phyloP scores from a whole-genome alignment of 2,113 vertebrate species.

The Sapayoa aenigma region DNA sequence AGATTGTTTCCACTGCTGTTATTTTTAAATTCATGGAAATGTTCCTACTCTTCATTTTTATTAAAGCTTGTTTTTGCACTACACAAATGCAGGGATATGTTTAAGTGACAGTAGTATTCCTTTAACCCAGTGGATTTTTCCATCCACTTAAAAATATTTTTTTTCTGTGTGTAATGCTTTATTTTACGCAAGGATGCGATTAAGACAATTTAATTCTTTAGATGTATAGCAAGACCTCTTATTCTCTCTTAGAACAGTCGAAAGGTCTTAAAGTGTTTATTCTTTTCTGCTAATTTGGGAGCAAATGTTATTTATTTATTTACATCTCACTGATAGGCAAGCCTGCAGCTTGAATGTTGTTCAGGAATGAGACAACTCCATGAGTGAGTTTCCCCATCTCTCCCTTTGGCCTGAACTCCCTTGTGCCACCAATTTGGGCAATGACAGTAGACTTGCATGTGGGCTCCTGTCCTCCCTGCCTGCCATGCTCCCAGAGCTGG shows the following conservation, averaged over 20 bases:
- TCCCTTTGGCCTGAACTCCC: not conserved
- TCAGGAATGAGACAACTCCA: not conserved
- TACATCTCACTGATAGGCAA: not conserved
- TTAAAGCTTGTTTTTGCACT: conserved; percentile 21
- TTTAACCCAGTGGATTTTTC: conserved; percentile 47
- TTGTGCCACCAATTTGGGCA: not conserved
- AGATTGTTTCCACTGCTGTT: conserved; percentile 33
- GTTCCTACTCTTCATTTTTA: conserved; percentile 41
- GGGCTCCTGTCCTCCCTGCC: not conserved
- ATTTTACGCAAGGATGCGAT: conserved; percentile 55
- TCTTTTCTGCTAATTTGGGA: conserved; percentile 29
- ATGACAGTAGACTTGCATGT: not conserved
- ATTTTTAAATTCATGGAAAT: conserved; percentile 43
- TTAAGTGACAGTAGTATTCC: conserved; percentile 35
- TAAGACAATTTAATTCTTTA: conserved; percentile 39
- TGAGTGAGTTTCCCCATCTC: not conserved
- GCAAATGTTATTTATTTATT: conserved; percentile 25
- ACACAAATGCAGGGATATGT: not conserved
- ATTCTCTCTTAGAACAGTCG: not conserved
- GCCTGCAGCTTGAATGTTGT: not conserved
- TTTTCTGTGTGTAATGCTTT: conserved; percentile 32
- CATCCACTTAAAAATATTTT: conserved; percentile 41
- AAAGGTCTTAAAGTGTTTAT: conserved; percentile 24
- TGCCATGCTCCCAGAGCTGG: not conserved
- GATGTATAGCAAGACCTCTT: not conserved